phyloP scores from a whole-genome alignment of 2,888 invertebrate species.

The Therioaphis trifolii region DNA sequence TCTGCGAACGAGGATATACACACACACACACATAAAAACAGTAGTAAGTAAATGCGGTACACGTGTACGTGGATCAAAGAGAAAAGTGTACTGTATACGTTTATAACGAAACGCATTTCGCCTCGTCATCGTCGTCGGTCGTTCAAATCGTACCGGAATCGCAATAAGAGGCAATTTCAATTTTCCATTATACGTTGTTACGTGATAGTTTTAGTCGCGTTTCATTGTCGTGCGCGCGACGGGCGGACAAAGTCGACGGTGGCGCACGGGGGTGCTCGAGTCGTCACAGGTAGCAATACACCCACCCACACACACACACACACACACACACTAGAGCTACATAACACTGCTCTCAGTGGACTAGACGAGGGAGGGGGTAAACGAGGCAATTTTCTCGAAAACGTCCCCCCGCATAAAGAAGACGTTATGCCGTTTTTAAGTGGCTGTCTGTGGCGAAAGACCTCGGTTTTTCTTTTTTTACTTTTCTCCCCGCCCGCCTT shows the following conservation, averaged over 20 bases:
- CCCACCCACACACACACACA: background rate
- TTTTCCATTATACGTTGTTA: background rate
- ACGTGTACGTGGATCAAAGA: constrained; percentile 2
- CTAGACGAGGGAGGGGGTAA: background rate
- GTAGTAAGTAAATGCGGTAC: background rate
- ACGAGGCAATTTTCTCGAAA: constrained; percentile 42
- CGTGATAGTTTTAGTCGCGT: background rate
- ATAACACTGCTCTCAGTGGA: no score
- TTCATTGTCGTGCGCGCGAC: background rate
- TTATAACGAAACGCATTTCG: background rate
- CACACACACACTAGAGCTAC: background rate
- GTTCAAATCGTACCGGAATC: background rate
- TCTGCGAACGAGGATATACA: background rate
- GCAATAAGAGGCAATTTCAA: constrained; percentile 53
- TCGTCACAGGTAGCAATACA: no score
- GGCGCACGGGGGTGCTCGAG: no score
- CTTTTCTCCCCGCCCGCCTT: background rate
- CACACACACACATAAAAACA: background rate
- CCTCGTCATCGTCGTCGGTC: background rate
- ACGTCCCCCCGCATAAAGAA: constrained; percentile 44
- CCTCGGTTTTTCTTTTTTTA: constrained; percentile 27
- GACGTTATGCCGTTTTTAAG: constrained; percentile 53
- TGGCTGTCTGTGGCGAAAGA: constrained; percentile 50
- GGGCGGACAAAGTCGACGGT: background rate
- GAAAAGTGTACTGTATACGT: background rate